Evolutionary conservation across 2,113 vertebrate genomes (phyloP).

Genomic region (Microtus montanus): DNA sequence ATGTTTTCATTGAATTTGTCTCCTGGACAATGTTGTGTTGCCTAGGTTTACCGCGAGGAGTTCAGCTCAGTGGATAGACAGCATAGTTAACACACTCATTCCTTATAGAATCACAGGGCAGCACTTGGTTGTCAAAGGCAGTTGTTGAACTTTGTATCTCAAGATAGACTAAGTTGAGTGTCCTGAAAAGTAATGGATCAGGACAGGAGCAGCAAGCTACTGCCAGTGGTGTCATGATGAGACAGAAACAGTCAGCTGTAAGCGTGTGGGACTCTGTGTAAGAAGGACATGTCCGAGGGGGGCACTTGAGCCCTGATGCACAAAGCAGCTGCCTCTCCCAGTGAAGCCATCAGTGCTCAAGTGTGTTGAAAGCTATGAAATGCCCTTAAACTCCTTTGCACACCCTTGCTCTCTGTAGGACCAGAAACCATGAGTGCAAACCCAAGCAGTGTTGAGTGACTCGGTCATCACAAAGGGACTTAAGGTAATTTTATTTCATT

Average conservation of each 20-base stretch:
- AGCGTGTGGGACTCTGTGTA: neutral
- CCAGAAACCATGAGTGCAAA: neutral
- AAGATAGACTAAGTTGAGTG: neutral
- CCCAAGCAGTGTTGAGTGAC: neutral
- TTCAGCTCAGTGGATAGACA: neutral
- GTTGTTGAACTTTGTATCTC: neutral
- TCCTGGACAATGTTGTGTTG: neutral
- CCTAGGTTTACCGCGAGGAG: neutral
- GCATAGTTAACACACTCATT: neutral
- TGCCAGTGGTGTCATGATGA: neutral
- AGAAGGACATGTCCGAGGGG: neutral
- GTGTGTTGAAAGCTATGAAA: neutral
- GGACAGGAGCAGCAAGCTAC: neutral
- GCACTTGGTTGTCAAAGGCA: neutral
- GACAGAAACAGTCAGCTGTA: fast-evolving
- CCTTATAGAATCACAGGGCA: neutral
- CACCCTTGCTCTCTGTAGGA: neutral
- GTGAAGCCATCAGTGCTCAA: neutral
- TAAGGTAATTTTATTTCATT: conserved; percentile 15
- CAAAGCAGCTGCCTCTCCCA: neutral
- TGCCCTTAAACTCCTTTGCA: neutral
- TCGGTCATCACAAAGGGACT: neutral
- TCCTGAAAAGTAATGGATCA: neutral
- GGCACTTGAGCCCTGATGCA: neutral
- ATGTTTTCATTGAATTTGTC: neutral